Base-by-base conservation (phyloP, 2,113 vertebrate species). In the Psettodes erumei region DNA sequence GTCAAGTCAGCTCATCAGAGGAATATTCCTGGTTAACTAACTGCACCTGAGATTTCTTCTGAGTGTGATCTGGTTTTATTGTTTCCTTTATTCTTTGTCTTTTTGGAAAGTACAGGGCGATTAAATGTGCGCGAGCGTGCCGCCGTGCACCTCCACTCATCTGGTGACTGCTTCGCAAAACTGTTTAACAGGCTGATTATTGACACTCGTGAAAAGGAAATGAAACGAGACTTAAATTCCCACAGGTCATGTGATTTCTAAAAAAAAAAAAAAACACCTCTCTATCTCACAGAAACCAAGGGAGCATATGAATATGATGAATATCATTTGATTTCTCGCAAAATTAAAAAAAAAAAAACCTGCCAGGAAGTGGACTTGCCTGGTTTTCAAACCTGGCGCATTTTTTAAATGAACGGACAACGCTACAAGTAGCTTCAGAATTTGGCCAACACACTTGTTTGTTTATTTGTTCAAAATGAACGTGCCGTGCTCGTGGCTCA, bases 201-300 rank as follows among this genome's bases (percentile, higher is more conserved):
- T 75, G 75, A 83, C 78, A 56, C 83, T 63, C 68, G 82, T 60
- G n/a, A 81, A 65, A 82, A 82, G 82, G 84, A 91, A 86, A 88
- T 71, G 87, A 89, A 88, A 86, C 58, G 40, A 48, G 27, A 73
- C 61, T 79, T 75, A 48, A 79, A 79, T 85, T 85, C 84, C 77
- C 77, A 86, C 15, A 75, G 76, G 77, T 77, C 83, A 83, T n/a
- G 33, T 89, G 83, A 77, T 48, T 75, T 64, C 35, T 74, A 19
- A 0, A 53, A 25, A 40, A 56, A 60, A 64, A 72, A 71, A 76
- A n/a, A n/a, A 68, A 60, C 18, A 27, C 8, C 64, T 64, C 27
- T 56, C 50, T 11, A 35, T 66, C 42, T 76, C 37, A 62, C 47
- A 71, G 47, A 82, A 77, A 66, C 58, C 25, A 9, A 63, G 33